Conservation (phyloP, 2,113 vertebrate species). For the Psophia crepitans region DNA sequence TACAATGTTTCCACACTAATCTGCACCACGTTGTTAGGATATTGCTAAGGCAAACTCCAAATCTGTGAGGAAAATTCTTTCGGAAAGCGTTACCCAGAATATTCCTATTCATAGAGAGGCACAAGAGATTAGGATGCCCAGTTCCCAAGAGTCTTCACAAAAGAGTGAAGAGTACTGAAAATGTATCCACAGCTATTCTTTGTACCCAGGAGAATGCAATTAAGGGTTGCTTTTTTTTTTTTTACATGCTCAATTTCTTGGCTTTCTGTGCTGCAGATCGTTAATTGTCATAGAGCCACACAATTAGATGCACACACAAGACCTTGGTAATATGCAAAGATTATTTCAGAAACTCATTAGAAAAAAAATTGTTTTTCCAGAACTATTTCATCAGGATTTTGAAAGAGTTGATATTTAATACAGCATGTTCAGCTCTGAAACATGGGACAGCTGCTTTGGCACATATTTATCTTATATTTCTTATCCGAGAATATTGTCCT, state of each 20-base stretch:
- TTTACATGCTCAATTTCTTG: background rate
- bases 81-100: background rate
- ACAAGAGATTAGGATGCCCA: background rate
- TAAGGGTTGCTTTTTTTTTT: background rate
- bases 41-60: background rate
- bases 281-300: background rate
- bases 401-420: background rate
- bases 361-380: background rate
- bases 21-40: background rate
- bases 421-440: background rate
- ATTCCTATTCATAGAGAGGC: background rate
- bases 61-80: background rate
- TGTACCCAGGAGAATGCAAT: background rate
- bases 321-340: background rate
- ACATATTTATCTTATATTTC: background rate
- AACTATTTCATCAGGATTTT: background rate
- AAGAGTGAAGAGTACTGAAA: background rate
- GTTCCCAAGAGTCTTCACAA: background rate
- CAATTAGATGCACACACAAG: background rate
- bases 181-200: background rate
- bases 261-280: background rate
- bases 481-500: background rate
- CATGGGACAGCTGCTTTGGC: background rate
- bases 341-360: background rate
- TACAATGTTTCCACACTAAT: background rate